Conservation (phyloP, 2,113 vertebrate genomes). For the Nycticebus coucang region DNA sequence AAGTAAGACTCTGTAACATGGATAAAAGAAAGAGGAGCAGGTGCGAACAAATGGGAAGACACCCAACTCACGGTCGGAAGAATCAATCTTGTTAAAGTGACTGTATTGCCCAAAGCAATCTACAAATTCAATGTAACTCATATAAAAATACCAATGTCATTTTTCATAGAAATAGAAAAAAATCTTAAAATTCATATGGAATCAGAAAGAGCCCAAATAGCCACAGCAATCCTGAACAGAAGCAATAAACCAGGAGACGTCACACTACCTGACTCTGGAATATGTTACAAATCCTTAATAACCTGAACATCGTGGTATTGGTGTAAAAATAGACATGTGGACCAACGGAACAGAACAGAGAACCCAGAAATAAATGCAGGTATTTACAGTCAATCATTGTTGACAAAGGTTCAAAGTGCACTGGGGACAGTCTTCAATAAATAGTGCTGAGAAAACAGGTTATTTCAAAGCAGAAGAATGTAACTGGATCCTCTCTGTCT, state of each 20-base stretch:
- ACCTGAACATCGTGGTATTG: neutral
- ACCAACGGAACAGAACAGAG: neutral
- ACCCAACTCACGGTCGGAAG: neutral
- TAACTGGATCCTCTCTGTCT: neutral
- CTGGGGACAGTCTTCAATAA: neutral
- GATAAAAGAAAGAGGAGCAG: neutral
- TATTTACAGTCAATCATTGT: neutral
- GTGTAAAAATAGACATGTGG: neutral
- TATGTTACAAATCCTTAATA: neutral
- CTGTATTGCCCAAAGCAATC: neutral
- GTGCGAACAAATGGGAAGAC: neutral
- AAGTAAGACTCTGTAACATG: neutral
- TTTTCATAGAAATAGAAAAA: neutral
- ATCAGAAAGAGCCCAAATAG: neutral
- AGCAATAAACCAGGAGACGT: neutral
- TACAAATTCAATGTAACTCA: neutral
- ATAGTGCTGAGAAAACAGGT: neutral
- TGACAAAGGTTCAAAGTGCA: neutral
- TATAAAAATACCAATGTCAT: neutral
- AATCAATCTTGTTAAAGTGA: neutral
- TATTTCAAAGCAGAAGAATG: neutral
- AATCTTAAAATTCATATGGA: neutral
- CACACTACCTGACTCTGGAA: neutral
- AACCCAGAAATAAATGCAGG: neutral
- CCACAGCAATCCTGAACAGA: neutral